phyloP scores from a whole-genome alignment of 2,113 vertebrate genomes.

The Corvus cornix region DNA sequence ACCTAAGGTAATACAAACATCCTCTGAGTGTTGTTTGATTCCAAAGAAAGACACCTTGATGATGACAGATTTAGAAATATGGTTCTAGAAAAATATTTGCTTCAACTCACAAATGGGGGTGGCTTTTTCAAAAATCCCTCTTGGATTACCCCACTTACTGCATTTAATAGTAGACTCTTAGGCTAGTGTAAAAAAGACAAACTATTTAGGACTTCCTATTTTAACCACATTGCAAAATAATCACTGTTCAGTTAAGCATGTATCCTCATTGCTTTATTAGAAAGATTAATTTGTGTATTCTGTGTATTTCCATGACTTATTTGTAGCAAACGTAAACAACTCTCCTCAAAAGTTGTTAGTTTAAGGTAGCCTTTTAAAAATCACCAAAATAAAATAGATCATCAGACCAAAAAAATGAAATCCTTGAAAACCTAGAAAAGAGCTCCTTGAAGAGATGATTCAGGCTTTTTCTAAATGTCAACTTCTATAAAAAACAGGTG shows the following conservation, averaged over 20 bases:
- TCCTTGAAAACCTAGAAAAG: neutral
- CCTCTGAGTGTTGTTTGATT: neutral
- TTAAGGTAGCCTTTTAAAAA: neutral
- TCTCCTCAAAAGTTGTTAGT: neutral
- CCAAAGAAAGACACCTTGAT: neutral
- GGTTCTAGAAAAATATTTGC: neutral
- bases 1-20: neutral
- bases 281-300: neutral
- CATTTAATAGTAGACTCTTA: neutral
- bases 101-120: neutral
- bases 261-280: neutral
- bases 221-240: neutral
- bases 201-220: neutral
- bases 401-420: neutral
- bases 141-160: neutral
- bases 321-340: neutral
- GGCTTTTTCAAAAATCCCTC: neutral
- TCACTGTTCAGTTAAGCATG: neutral
- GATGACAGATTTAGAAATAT: neutral
- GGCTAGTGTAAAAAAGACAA: neutral
- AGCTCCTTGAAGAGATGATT: neutral
- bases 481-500: neutral
- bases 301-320: neutral
- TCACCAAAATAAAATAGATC: neutral
- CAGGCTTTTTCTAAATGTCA: neutral